phyloP scores from a whole-genome alignment of 2,113 vertebrate genomes.

The Neogobius melanostomus region DNA sequence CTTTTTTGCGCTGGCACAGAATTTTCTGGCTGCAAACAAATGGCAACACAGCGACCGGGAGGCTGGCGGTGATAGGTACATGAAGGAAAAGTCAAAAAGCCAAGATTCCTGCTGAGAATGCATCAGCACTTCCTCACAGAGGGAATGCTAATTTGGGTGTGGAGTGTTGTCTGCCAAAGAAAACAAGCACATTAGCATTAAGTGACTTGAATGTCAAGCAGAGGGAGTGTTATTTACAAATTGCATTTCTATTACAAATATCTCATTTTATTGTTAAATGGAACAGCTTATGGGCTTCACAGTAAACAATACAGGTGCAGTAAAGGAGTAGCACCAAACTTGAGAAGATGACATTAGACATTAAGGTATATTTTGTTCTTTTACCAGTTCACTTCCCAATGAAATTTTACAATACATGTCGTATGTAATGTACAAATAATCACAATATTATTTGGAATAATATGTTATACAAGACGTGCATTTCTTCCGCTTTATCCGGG shows the following conservation, averaged over 20 bases:
- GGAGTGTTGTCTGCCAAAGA: conserved; percentile 21
- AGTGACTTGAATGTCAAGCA: conserved; percentile 35
- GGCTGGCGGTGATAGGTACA: neutral
- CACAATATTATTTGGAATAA: no score
- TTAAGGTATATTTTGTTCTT: no score
- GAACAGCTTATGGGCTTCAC: neutral
- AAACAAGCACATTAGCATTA: conserved; percentile 24
- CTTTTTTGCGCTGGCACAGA: conserved; percentile 21
- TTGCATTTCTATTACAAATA: neutral
- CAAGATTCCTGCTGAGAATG: neutral
- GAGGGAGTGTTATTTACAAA: neutral
- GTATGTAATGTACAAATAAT: no score
- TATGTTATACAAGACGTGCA: no score
- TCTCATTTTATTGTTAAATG: neutral
- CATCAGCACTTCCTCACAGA: conserved; percentile 1
- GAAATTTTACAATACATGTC: no score
- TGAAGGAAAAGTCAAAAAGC: conserved; percentile 9
- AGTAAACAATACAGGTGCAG: no score
- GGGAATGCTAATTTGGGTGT: conserved; percentile 2
- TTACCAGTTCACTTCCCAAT: no score
- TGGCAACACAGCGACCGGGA: conserved; percentile 19
- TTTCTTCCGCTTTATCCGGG: no score
- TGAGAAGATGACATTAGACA: no score
- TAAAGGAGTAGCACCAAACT: no score
- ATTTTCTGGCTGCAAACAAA: conserved; percentile 16